Percentiles rank a stretch among this genome's conserved stretches.
Conservation (phyloP, 2,797 vertebrate genomes). For the Myotis pilosus region DNA sequence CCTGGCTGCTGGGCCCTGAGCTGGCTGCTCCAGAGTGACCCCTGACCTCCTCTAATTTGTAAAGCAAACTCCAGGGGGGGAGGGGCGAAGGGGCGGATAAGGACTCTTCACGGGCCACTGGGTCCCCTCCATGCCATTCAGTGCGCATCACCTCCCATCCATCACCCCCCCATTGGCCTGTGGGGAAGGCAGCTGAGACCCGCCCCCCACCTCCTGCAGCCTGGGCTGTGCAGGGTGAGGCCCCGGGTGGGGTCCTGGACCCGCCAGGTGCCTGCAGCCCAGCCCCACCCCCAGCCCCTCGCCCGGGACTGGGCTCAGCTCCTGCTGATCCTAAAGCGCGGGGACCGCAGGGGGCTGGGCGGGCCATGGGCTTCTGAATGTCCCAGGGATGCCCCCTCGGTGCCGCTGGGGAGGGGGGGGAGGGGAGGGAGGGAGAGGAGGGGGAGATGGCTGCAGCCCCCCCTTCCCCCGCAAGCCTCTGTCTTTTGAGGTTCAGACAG, state of each 20-base stretch:
- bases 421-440: not conserved
- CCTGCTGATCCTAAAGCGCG: not conserved
- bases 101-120: conserved; percentile 68
- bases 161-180: not conserved
- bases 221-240: not conserved
- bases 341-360: too few species aligned
- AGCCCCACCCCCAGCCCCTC: fast-evolving
- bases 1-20: conserved; percentile 72
- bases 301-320: not conserved
- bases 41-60: conserved; percentile 82
- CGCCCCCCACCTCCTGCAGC: not conserved
- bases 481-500: not conserved
- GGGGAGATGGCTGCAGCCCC: too few species aligned
- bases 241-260: not conserved
- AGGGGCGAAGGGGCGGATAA: conserved; percentile 69
- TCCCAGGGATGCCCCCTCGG: too few species aligned
- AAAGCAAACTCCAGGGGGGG: conserved; percentile 82
- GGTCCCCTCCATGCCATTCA: conserved; percentile 2
- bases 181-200: not conserved
- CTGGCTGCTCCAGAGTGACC: conserved; percentile 79
- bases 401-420: too few species aligned
- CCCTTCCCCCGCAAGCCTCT: too few species aligned
- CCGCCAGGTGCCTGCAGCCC: too few species aligned
- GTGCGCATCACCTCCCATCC: not conserved
- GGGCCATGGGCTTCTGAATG: not conserved